Evolutionary conservation across 2,113 vertebrate genomes (phyloP).

Genomic region (Bos indicus): DNA sequence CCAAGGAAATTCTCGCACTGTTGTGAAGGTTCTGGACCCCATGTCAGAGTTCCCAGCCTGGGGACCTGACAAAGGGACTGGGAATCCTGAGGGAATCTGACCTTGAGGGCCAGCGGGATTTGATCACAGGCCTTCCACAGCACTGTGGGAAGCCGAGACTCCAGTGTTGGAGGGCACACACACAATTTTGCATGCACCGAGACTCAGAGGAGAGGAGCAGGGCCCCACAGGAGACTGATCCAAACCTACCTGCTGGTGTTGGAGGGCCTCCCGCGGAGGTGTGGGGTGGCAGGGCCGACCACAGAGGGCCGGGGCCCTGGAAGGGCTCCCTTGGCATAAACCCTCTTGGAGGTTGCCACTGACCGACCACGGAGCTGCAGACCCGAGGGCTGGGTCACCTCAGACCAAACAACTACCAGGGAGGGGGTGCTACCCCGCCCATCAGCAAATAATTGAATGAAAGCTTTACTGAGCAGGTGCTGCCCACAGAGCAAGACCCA

Average conservation of each 20-base stretch:
- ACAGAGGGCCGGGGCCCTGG: accelerated
- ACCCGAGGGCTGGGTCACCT: background rate
- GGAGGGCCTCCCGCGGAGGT: background rate
- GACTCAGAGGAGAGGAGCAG: background rate
- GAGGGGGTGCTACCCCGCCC: accelerated
- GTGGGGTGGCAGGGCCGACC: background rate
- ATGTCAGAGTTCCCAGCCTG: background rate
- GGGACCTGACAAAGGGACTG: background rate
- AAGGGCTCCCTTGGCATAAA: background rate
- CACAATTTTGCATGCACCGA: background rate
- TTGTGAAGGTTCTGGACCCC: background rate
- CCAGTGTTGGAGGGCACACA: background rate
- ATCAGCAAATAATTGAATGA: background rate
- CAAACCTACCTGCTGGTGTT: background rate
- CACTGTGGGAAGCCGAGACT: background rate
- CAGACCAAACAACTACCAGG: background rate
- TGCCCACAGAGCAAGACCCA: background rate
- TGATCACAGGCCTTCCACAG: background rate
- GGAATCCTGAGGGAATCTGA: background rate
- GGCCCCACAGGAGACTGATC: background rate
- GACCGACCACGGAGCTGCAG: background rate
- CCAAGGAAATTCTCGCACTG: background rate
- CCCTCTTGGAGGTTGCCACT: background rate
- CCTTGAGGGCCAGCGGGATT: accelerated
- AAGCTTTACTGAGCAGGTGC: background rate